Base-by-base conservation (phyloP, 1,140 invertebrate species). In the Lepidurus couesii region DNA sequence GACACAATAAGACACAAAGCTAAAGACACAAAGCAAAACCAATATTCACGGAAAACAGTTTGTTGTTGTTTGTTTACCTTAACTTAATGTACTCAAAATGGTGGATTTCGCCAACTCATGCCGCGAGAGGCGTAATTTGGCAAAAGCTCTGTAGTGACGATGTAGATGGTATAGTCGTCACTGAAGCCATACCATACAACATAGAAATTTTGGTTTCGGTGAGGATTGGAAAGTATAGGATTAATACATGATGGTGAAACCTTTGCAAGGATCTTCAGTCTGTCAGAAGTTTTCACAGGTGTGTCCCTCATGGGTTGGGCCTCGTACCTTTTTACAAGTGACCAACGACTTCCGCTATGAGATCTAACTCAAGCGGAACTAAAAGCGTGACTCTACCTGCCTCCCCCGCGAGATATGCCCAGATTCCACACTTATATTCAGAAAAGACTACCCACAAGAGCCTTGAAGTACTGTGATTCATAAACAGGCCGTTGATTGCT, bases 291-390 rank as follows among this genome's bases (percentile, higher is more conserved):
- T 65, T 65, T 65, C 53, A 65, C 53, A 65, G 53, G 53, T 65
- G 53, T 65, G 53, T 65, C 53, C 3, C 53, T 65, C 21, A 65
- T 65, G 53, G 53, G 53, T 21, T 65, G 53, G 47, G 53, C 21
- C 53, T 65, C 13, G 8, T 65, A n/a, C 53, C 53, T 65, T 34
- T 34, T 34, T 65, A 21, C 16, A 65, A 65, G 53, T 65, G 53
- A 65, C 53, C 53, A 65, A 65, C 53, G 53, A 65, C 53, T 65
- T 65, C 53, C 53, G 53, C 53, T 65, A 65, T 65, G n/a, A 65
- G 53, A 65, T 65, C 53, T 13, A 1, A 65, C 53, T 65, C 53
- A 65, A 21, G 53, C 53, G 53, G 53, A 65, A 65, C 53, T 16
- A 21, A 65, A 65, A 65, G 53, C 53, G 53, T 65, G 53, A 65